Evolutionary conservation across 1,140 invertebrate genomes (phyloP), one percentile per base, ranked within the genome.

Genomic region (Eriosoma lanigerum): DNA sequence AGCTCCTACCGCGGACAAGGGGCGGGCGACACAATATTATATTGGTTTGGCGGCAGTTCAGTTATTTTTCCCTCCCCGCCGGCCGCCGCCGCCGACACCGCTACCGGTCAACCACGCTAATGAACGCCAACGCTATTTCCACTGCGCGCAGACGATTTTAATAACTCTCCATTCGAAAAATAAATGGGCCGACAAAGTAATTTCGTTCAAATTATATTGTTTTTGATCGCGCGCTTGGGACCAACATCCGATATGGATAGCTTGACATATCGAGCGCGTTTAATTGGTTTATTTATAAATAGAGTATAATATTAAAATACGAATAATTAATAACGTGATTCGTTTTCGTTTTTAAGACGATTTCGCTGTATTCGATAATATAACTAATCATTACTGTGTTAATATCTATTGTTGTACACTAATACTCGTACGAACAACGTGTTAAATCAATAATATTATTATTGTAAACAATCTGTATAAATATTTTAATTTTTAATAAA

Each of bases 211-310:
- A 68, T 68, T 24, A 46, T 46, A 68, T 68, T 44, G 64, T 21
- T 68, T 68, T 68, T 68, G 38, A 68, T 68, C 64, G 44, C 21
- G 64, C 21, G 26, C 60, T 19, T 17, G 26, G 15, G 26, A 13
- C n/a, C 21, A 13, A 58, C 56, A n/a, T 32, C 60, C 12, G 17
- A 19, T 66, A n/a, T 21, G n/a, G 4, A 68, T 24, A 24, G n/a
- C 38, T 68, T 13, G 3, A 21, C n/a, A 32, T 68, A 68, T 68
- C 38, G 64, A 68, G 38, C 64, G 1, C 38, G 62, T 15, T 66
- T 64, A 64, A 64, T 64, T 64, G 60, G 60, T 64, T 64, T 64
- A 19, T 38, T 38, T 64, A 38, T 38, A 64, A 64, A 64, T 64
- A 64, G 60, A 64, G 29, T 64, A 38, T 19, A 29, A n/a, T 19